Conservation (phyloP, 2,888 invertebrate genomes). For the Drosophila melanosoma region DNA sequence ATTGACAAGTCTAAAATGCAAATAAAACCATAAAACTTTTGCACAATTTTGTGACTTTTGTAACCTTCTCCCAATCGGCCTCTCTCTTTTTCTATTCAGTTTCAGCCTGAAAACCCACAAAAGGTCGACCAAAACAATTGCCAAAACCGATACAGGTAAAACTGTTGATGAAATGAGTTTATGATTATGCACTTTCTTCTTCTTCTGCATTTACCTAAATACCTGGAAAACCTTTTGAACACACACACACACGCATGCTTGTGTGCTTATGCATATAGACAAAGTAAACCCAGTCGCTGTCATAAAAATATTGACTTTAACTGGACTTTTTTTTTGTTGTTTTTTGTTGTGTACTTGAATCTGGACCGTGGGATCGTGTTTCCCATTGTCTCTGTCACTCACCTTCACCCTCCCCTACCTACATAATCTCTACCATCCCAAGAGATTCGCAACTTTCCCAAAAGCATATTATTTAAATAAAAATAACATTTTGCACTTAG, state of each 20-base stretch:
- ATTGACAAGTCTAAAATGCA: not conserved
- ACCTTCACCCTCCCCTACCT: accelerated
- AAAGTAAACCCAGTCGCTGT: constrained; percentile 48
- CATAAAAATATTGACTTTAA: constrained; percentile 73
- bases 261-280: constrained; percentile 25
- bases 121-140: constrained; percentile 8
- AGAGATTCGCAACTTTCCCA: not conserved
- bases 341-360: constrained; percentile 22
- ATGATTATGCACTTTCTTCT: constrained; percentile 54
- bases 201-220: constrained; percentile 29
- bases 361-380: constrained; percentile 23
- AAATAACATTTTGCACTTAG: not conserved
- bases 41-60: not conserved
- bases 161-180: constrained; percentile 51
- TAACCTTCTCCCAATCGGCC: not conserved
- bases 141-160: constrained; percentile 41
- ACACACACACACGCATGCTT: not conserved
- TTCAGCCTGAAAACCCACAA: constrained; percentile 29
- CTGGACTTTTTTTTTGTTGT: constrained; percentile 1
- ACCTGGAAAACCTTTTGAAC: constrained; percentile 40
- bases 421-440: not conserved
- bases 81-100: not conserved
- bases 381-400: not conserved
- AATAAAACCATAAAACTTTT: not conserved
- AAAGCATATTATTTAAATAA: not conserved